Conservation (phyloP, 2,113 vertebrate genomes). For the Chionodraco myersi region DNA sequence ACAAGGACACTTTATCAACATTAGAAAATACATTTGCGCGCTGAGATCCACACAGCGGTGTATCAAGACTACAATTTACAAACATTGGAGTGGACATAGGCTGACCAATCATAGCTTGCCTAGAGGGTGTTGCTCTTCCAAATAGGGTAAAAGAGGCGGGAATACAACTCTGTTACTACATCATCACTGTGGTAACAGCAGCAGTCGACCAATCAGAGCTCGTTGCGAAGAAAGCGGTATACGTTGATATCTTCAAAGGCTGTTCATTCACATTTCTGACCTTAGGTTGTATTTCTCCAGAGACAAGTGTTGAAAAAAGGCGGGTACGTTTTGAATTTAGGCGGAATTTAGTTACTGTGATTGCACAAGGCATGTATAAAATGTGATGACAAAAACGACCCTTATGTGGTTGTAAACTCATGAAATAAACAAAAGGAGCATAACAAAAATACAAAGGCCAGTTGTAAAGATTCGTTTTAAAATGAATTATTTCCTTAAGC, state of each 20-base stretch:
- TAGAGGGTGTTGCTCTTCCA: constrained; percentile 57
- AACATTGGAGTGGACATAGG: constrained; percentile 69
- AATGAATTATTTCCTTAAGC: constrained; percentile 26
- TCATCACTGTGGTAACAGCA: constrained; percentile 81
- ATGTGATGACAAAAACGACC: not conserved
- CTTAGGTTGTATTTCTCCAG: constrained; percentile 41
- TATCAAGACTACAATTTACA: constrained; percentile 76
- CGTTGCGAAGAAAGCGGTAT: constrained; percentile 80
- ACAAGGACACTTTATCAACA: constrained; percentile 56
- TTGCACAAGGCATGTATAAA: constrained; percentile 30
- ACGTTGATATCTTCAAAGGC: constrained; percentile 72
- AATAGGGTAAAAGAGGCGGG: constrained; percentile 76
- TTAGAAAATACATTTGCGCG: constrained; percentile 82
- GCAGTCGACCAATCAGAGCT: constrained; percentile 74
- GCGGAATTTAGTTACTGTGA: constrained; percentile 65
- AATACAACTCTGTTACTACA: constrained; percentile 73
- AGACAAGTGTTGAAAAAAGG: constrained; percentile 73
- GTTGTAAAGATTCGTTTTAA: not conserved
- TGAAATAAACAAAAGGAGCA: constrained; percentile 9
- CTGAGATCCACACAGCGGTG: constrained; percentile 71
- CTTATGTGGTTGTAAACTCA: constrained; percentile 9
- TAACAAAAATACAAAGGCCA: not conserved
- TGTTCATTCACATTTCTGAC: constrained; percentile 79
- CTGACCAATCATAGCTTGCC: constrained; percentile 77
- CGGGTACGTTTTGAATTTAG: constrained; percentile 63